These are phyloP conservation scores for Belonocnema kinseyi DNA, from an alignment of 1,140 invertebrate genomes.

Conservation along the genomic window DNA sequence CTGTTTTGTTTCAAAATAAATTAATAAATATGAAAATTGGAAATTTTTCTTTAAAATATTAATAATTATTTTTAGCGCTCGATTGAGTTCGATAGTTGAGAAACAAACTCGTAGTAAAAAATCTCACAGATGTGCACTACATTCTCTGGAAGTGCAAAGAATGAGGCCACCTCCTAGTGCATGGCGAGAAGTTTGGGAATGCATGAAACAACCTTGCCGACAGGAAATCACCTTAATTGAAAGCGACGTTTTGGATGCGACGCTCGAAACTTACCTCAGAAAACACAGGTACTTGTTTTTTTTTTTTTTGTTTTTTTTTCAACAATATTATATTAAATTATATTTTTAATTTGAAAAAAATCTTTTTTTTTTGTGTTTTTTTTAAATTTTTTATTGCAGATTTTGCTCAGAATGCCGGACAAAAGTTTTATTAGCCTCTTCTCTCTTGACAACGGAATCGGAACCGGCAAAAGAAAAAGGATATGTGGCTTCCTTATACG, in stretches of 20 bases:
- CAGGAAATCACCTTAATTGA: slow-evolving; percentile 92
- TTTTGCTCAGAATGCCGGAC: slow-evolving; percentile 95
- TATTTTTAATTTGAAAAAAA: not conserved
- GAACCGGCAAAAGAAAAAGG: slow-evolving; percentile 91
- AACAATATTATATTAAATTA: not conserved
- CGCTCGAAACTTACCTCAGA: slow-evolving; percentile 90
- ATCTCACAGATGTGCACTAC: slow-evolving; percentile 88
- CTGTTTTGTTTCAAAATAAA: too few species aligned
- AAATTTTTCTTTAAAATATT: too few species aligned
- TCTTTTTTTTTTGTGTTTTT: too few species aligned
- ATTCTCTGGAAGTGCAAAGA: slow-evolving; percentile 91
- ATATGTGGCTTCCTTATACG: slow-evolving; percentile 89
- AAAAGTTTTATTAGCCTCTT: slow-evolving; percentile 91
- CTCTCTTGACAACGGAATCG: slow-evolving; percentile 88
- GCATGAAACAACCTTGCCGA: slow-evolving; percentile 88
- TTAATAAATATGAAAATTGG: too few species aligned
- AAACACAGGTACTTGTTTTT: slow-evolving; percentile 84
- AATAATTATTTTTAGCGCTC: slow-evolving; percentile 76
- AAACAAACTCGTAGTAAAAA: slow-evolving; percentile 91
- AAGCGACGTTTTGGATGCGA: slow-evolving; percentile 86
- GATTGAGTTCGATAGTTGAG: slow-evolving; percentile 86
- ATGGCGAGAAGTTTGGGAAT: slow-evolving; percentile 91
- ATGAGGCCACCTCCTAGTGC: slow-evolving; percentile 82
- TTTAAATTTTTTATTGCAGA: slow-evolving; percentile 70
- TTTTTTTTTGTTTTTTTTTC: slow-evolving; percentile 26